Evolutionary conservation across 2,888 invertebrate genomes (phyloP), one percentile per base, ranked within the genome.

Genomic region (Doris montereyensis): DNA sequence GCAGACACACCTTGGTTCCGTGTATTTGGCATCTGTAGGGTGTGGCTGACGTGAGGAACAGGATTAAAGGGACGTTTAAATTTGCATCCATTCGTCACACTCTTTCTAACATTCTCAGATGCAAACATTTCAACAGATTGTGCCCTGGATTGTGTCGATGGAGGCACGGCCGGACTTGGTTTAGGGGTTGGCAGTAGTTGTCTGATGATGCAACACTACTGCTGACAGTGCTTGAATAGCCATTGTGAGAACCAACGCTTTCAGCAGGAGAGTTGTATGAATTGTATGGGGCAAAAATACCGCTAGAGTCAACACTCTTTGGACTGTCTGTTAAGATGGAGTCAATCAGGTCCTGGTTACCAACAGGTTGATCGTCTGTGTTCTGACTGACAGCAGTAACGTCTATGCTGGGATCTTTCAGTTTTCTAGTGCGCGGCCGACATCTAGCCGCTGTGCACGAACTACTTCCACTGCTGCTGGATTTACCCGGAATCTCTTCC

Each of bases 261-360:
- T 78, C 77, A 21, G 62, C 76, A 2, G 81, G 79, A 21, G 82
- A 81, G 26, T 68, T 79, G 28, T 85, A 84, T 4, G 88, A 87
- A 82, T 88, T 88, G 80, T 84, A 85, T 0, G 88, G 88, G 34
- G 87, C 87, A 62, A 85, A 86, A 2, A 88, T 85, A 30, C 88
- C 88, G 82, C 87, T 87, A 80, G 88, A 88, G 65, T 86, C 83
- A 0, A 85, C 86, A 81, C 87, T 88, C 79, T 85, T 84, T 4
- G 88, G 88, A 81, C 88, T 88, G 83, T 87, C 87, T 10, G 88
- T 88, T 28, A 88, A 84, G 34, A 87, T 86, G 0, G 87, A 87
- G 81, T 88, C 87, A 5, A 86, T 76, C n/a, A 86, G 78, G 41
- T 72, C 75, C 75, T 79, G 34, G 26, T 58, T 26, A 5, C 17